These are phyloP conservation scores for Thinocorus orbignyianus DNA, from an alignment of 2,113 vertebrate species.

Conservation along the genomic window DNA sequence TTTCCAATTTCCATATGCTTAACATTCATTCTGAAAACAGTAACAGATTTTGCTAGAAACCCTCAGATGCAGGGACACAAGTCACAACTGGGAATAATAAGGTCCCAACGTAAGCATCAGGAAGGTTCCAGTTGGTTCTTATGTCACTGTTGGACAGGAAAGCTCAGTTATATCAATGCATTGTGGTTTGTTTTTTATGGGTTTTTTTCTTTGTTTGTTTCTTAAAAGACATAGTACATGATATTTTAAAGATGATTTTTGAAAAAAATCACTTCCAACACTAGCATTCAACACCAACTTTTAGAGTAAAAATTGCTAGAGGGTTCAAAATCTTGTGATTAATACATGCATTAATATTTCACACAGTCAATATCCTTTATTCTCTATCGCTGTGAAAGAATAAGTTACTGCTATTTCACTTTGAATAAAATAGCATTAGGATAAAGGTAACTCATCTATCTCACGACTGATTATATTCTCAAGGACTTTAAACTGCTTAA, in stretches of 20 bases:
- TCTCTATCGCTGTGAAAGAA: neutral
- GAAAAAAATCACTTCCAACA: neutral
- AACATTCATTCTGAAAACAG: neutral
- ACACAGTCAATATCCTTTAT: neutral
- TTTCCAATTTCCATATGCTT: neutral
- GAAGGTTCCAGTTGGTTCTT: neutral
- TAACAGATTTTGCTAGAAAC: neutral
- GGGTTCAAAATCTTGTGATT: neutral
- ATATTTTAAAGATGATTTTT: neutral
- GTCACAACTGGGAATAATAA: neutral
- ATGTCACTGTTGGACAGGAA: neutral
- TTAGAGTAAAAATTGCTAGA: neutral
- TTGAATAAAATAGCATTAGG: neutral
- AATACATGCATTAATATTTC: neutral
- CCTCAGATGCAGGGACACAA: neutral
- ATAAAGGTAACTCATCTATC: neutral
- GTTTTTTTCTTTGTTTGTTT: no score
- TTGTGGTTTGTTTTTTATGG: neutral
- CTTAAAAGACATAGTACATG: neutral
- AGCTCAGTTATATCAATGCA: neutral
- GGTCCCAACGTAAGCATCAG: neutral
- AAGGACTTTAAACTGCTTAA: slow-evolving; percentile 11
- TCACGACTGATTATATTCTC: slow-evolving; percentile 4
- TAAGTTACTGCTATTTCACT: neutral
- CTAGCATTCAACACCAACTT: neutral